Base-by-base conservation (phyloP, 2,113 vertebrate species). In the Hemibagrus wyckioides region DNA sequence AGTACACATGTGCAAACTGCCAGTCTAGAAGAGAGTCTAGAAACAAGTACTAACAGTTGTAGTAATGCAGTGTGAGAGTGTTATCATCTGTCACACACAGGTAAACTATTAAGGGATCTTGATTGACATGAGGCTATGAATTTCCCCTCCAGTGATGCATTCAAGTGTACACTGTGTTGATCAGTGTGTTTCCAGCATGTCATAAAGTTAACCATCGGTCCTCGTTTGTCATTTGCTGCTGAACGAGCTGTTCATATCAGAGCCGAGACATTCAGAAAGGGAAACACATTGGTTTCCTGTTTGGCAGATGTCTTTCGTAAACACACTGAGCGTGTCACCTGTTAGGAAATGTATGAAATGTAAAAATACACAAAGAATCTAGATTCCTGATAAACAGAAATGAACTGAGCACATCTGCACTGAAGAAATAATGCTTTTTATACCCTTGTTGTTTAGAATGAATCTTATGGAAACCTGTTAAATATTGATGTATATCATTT, bases 251-350 rank as follows among this genome's bases (percentile, higher is more conserved):
- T 90, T 86, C 80, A 79, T 80, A 36, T 52, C n/a, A 84, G 77
- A 61, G 17, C 23, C 15, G 17, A 61, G 54, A 61, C 57, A 15
- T 82, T 88, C 75, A 54, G 50, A 61, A 81, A 80, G 86, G 86
- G 88, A 90, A 91, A 88, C 86, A 87, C 85, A 65, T 67, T 85
- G 91, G 91, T 86, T 91, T 91, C 91, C 91, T 89, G 86, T 73
- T 56, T 82, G 75, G 11, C 82, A 56, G 41, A 44, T 8, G 50
- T 82, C 25, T 85, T 80, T 56, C 76, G 63, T 39, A 75, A 82
- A 77, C 44, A 41, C 73, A 59, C 39, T 87, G 21, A 30, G 17
- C 19, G 75, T 77, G 80, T 54, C 87, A 85, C 59, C 85, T 85
- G 82, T 82, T 63, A 59, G 30, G 19, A 63, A 75, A 54, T 52